A percentile compares a stretch with the other conserved stretches of the same genome.
These are phyloP conservation scores for Patella depressa DNA, from an alignment of 2,888 invertebrate genomes.

Conservation along the genomic window DNA sequence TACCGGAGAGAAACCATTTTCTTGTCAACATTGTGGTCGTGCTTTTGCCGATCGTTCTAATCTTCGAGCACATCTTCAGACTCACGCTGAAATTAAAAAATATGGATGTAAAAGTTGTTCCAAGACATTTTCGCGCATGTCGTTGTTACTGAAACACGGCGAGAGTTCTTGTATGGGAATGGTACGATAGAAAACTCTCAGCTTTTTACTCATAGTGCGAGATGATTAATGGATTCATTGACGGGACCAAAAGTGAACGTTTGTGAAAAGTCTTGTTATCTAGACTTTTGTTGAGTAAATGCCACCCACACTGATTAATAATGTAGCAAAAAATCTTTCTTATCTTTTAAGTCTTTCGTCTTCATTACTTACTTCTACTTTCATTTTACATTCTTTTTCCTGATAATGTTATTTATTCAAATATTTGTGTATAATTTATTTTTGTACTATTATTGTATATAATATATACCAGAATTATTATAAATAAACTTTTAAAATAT, in stretches of 20 bases:
- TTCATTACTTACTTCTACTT: background rate
- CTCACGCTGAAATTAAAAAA: conserved; percentile 97
- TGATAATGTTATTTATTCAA: too few species aligned
- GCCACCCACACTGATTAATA: background rate
- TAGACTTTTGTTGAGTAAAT: background rate
- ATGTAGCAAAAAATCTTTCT: background rate
- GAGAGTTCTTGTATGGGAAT: conserved; percentile 42
- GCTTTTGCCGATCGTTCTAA: conserved; percentile 98
- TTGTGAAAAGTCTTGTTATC: background rate
- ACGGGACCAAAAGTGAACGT: conserved; percentile 10
- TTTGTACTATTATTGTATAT: too few species aligned
- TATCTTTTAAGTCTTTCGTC: background rate
- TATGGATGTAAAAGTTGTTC: conserved; percentile 93
- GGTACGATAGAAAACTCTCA: background rate
- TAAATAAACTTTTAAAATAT: too few species aligned
- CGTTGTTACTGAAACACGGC: conserved; percentile 88
- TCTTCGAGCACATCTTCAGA: conserved; percentile 94
- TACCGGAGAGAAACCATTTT: conserved; percentile 98
- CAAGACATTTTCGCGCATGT: conserved; percentile 98
- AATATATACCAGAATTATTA: too few species aligned
- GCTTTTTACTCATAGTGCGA: background rate
- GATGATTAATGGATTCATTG: background rate
- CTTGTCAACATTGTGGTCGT: conserved; percentile 93
- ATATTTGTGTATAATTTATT: too few species aligned
- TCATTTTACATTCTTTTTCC: too few species aligned